phyloP scores from a whole-genome alignment of 2,888 invertebrate species.

The Eupithecia inturbata region DNA sequence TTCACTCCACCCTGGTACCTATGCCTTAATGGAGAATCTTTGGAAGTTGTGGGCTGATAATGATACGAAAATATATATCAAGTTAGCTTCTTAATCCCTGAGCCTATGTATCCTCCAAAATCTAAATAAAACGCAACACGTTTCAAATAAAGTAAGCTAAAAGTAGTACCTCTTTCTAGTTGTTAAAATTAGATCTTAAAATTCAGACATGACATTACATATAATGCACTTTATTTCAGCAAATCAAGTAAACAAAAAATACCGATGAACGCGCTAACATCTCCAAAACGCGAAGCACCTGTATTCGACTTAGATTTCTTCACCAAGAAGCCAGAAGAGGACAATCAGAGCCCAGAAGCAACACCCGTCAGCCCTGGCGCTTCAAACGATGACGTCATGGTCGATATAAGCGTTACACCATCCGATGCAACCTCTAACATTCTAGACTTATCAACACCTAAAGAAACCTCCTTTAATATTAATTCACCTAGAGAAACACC shows the following conservation, averaged over 20 bases:
- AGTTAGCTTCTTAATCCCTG: no score
- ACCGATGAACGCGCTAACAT: conserved; percentile 85
- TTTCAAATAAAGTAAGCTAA: no score
- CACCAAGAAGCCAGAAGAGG: conserved; percentile 63
- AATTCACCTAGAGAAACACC: conserved; percentile 8
- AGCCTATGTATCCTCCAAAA: no score
- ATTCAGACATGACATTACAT: no score
- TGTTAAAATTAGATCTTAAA: no score
- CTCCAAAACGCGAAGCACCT: conserved; percentile 63
- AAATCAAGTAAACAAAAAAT: conserved; percentile 79
- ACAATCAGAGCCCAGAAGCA: conserved; percentile 36
- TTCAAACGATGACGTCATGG: conserved; percentile 80
- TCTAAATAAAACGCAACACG: no score
- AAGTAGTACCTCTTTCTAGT: no score
- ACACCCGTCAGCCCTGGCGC: conserved; percentile 19
- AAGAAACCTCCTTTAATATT: conserved; percentile 43
- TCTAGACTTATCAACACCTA: conserved; percentile 59
- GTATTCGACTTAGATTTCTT: conserved; percentile 82
- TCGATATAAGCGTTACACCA: conserved; percentile 78
- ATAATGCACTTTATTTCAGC: no score
- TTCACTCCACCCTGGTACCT: no score
- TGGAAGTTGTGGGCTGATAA: no score
- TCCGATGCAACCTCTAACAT: conserved; percentile 51
- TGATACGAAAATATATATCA: no score
- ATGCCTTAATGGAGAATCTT: no score